phyloP scores from a whole-genome alignment of 1,140 invertebrate genomes.

The Lucilia cuprina region DNA sequence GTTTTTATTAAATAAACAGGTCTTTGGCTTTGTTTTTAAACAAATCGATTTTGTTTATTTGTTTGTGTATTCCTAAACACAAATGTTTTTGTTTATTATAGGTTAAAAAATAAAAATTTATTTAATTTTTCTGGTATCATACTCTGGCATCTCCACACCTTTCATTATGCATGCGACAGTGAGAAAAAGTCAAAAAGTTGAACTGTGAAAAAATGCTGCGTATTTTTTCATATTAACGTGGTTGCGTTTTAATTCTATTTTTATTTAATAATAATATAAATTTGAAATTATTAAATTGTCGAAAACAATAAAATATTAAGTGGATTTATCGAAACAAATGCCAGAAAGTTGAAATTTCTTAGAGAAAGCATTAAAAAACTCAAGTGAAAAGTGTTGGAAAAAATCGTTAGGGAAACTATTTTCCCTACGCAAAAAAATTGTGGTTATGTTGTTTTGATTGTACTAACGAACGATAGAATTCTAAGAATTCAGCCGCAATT shows the following conservation, averaged over 20 bases:
- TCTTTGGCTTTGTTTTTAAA: no score
- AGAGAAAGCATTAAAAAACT: background rate
- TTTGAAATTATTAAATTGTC: conserved; percentile 1
- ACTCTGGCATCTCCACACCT: background rate
- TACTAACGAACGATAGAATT: background rate
- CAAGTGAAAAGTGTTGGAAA: background rate
- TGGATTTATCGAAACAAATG: background rate
- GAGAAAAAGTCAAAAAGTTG: conserved; percentile 24
- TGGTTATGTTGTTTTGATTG: conserved; percentile 3
- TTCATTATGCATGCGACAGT: conserved; percentile 28
- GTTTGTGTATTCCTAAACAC: no score
- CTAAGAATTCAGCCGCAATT: conserved; percentile 6
- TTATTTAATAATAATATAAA: conserved; percentile 34
- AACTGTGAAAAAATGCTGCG: conserved; percentile 39
- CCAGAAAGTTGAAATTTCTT: background rate
- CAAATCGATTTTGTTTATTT: no score
- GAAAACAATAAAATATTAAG: background rate
- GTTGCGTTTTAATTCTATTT: conserved; percentile 15
- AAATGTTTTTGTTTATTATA: background rate
- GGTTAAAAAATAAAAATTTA: no score
- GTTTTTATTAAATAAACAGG: background rate
- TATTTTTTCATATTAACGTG: conserved; percentile 42
- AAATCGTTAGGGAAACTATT: conserved; percentile 10
- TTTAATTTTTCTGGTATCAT: background rate
- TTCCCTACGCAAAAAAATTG: conserved; percentile 1